Conservation (phyloP, 2,113 vertebrate genomes). For the Pachycephala philippinensis region DNA sequence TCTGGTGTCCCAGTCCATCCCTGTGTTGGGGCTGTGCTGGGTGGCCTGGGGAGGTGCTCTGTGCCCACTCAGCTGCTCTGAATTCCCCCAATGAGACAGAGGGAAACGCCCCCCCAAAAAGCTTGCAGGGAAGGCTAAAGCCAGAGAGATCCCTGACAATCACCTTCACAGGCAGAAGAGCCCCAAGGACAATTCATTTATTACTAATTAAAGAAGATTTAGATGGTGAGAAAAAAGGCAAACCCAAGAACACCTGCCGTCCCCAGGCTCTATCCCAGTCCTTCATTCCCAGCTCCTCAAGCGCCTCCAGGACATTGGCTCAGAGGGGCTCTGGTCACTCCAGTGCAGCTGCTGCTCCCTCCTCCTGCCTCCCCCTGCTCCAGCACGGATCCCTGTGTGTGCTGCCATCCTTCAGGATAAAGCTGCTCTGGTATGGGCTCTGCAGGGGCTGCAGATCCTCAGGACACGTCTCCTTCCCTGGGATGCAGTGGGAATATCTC, state of each 20-base stretch:
- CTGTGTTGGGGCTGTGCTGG: fast-evolving
- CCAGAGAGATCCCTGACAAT: not conserved
- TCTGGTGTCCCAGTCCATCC: fast-evolving
- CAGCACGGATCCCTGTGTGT: fast-evolving
- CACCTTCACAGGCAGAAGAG: not conserved
- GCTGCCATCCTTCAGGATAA: not conserved
- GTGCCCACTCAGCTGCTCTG: not conserved
- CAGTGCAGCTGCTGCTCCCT: not conserved
- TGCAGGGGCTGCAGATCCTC: not conserved
- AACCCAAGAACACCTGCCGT: fast-evolving
- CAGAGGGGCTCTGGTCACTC: not conserved
- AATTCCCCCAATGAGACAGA: fast-evolving
- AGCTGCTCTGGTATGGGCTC: fast-evolving
- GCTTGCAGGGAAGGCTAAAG: not conserved
- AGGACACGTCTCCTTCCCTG: fast-evolving
- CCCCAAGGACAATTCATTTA: not conserved
- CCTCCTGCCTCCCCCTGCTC: not conserved
- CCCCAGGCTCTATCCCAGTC: fast-evolving
- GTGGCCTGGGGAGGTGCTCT: too few relatives aligned
- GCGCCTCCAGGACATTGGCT: fast-evolving
- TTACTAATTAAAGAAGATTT: not conserved
- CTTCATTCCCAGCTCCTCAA: too few relatives aligned
- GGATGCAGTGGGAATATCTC: fast-evolving
- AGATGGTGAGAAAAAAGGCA: not conserved
- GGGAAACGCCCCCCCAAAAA: not conserved